These are phyloP conservation scores for Penaeus vannamei DNA, from an alignment of 1,140 invertebrate species.

Conservation along the genomic window DNA sequence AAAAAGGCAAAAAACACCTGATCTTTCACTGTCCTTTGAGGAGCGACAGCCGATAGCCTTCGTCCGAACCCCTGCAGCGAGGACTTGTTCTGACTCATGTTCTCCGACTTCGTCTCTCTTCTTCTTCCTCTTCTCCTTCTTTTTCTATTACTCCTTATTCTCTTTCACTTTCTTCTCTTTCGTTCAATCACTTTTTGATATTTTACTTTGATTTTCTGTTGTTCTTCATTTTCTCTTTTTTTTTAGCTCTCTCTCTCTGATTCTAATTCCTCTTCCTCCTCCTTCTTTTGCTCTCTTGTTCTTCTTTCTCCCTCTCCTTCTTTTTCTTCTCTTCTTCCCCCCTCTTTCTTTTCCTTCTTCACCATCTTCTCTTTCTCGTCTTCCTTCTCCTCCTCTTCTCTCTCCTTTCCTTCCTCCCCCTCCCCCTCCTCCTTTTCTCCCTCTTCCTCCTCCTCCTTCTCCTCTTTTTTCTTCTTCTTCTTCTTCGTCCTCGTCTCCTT, in stretches of 20 bases:
- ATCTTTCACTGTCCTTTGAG: too few species aligned
- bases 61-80: too few species aligned
- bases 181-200: too few species aligned
- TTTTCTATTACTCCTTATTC: too few species aligned
- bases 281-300: background rate
- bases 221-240: too few species aligned
- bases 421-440: constrained; percentile 11
- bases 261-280: background rate
- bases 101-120: background rate
- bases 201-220: too few species aligned
- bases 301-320: background rate
- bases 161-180: too few species aligned
- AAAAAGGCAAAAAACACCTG: too few species aligned
- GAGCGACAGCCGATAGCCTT: too few species aligned
- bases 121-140: background rate
- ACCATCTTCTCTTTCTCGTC: background rate
- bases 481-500: too few species aligned
- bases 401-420: background rate
- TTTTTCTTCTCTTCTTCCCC: background rate
- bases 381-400: background rate
- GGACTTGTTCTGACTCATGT: background rate
- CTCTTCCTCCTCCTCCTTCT: too few species aligned
- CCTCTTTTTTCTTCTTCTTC: background rate
- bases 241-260: too few species aligned
- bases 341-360: background rate